phyloP scores from a whole-genome alignment of 1,140 invertebrate genomes.

The Trypoxylus dichotomus region DNA sequence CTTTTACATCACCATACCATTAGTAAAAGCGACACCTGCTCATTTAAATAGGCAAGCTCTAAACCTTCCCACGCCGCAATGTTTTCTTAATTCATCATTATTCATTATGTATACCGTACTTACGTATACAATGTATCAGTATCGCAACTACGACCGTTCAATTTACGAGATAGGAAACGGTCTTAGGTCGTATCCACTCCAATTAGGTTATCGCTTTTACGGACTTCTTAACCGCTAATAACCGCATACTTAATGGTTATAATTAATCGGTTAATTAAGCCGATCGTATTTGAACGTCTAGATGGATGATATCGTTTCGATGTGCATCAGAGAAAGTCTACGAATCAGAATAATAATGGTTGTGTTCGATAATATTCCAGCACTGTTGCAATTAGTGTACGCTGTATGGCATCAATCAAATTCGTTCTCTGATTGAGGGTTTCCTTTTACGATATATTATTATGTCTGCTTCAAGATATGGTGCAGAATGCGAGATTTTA shows the following conservation, averaged over 20 bases:
- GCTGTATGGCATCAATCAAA: no score
- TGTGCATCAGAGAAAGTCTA: no score
- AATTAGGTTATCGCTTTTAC: constrained; percentile 15
- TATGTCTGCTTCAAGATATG: no score
- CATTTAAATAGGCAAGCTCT: background rate
- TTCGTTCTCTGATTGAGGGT: no score
- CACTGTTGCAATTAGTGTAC: no score
- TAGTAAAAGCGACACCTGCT: background rate
- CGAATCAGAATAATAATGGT: no score
- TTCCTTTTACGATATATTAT: no score
- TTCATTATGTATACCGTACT: background rate
- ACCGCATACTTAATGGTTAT: background rate
- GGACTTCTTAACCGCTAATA: constrained; percentile 7
- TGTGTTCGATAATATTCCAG: no score
- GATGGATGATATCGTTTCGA: background rate
- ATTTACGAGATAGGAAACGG: background rate
- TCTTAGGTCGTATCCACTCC: background rate
- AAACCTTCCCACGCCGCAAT: background rate
- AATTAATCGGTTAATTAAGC: constrained; percentile 9
- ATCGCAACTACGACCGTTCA: background rate
- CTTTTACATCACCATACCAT: background rate
- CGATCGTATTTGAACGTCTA: background rate
- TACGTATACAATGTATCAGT: background rate
- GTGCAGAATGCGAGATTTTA: no score
- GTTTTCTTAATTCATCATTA: background rate